Conservation (phyloP, 2,888 invertebrate genomes). For the Drosophila affinis region DNA sequence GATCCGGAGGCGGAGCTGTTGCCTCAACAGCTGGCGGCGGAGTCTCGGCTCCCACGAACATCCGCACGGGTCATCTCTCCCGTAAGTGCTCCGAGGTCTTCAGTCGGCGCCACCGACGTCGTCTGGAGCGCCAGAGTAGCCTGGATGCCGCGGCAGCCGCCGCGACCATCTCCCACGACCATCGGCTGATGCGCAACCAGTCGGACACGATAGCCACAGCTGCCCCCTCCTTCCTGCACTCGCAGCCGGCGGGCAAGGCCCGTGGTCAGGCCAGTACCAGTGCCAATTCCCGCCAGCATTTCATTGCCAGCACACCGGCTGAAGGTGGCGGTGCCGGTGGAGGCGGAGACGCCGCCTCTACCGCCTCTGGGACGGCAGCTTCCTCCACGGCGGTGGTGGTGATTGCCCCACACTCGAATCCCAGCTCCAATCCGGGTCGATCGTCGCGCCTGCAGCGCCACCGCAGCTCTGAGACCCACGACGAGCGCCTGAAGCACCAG, state of each 20-base stretch:
- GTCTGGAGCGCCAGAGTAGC: slow-evolving; percentile 82
- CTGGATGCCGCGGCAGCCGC: slow-evolving; percentile 75
- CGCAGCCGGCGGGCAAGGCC: slow-evolving; percentile 57
- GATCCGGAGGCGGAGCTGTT: slow-evolving; percentile 4
- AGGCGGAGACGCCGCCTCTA: slow-evolving; percentile 24
- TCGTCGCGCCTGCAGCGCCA: slow-evolving; percentile 82
- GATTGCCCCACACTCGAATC: slow-evolving; percentile 34
- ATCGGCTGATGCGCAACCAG: slow-evolving; percentile 77
- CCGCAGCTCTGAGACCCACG: slow-evolving; percentile 83
- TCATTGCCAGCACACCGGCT: slow-evolving; percentile 40
- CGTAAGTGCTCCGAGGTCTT: slow-evolving; percentile 79
- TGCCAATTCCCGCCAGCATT: slow-evolving; percentile 54
- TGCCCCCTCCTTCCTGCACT: slow-evolving; percentile 73
- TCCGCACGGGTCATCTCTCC: slow-evolving; percentile 70
- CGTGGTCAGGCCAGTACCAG: slow-evolving; percentile 38
- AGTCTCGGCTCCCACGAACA: slow-evolving; percentile 28
- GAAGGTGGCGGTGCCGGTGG: slow-evolving; percentile 6
- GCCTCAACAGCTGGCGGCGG: slow-evolving; percentile 8
- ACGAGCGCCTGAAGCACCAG: slow-evolving; percentile 81
- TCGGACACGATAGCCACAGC: slow-evolving; percentile 72
- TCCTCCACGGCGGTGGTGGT: slow-evolving; percentile 50
- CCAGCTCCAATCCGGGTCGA: slow-evolving; percentile 48
- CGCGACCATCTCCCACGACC: slow-evolving; percentile 52
- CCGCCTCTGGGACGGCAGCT: slow-evolving; percentile 9
- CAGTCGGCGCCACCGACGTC: slow-evolving; percentile 74